These are phyloP conservation scores for Laupala kohalensis DNA, from an alignment of 1,140 invertebrate species.

Conservation along the genomic window DNA sequence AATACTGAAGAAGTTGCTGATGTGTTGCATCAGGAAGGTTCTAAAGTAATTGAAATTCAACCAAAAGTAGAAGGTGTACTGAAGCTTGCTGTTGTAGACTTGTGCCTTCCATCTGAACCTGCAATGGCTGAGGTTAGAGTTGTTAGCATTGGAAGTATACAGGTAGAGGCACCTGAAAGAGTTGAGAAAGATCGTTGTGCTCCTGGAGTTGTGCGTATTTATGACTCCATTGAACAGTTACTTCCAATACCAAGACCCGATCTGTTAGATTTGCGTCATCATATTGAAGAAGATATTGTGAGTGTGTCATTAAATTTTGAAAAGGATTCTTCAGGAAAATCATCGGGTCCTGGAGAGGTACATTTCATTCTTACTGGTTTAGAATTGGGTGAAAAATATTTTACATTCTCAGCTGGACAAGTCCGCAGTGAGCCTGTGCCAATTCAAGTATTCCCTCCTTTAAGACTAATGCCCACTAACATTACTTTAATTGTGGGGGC, in stretches of 20 bases:
- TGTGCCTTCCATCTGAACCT: constrained; percentile 49
- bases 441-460: constrained; percentile 46
- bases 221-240: constrained; percentile 43
- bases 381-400: constrained; percentile 18
- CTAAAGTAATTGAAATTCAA: constrained; percentile 42
- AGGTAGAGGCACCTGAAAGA: constrained; percentile 51
- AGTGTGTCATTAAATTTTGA: constrained; percentile 1
- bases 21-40: constrained; percentile 44
- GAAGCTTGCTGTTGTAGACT: constrained; percentile 48
- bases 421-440: constrained; percentile 13
- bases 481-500: constrained; percentile 59
- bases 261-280: constrained; percentile 30
- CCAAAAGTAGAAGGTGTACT: constrained; percentile 51
- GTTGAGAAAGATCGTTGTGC: constrained; percentile 48
- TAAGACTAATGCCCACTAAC: constrained; percentile 54
- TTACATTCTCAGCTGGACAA: constrained; percentile 18
- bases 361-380: constrained; percentile 17
- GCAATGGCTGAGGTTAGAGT: constrained; percentile 41
- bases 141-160: constrained; percentile 50
- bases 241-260: constrained; percentile 38
- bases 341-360: constrained; percentile 9
- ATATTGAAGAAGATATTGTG: constrained; percentile 21
- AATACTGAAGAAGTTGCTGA: constrained; percentile 43
- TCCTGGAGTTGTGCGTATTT: constrained; percentile 37
- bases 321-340: constrained; percentile 7